phyloP scores from a whole-genome alignment of 2,888 invertebrate genomes.

The Poecilobothrus nobilitatus region DNA sequence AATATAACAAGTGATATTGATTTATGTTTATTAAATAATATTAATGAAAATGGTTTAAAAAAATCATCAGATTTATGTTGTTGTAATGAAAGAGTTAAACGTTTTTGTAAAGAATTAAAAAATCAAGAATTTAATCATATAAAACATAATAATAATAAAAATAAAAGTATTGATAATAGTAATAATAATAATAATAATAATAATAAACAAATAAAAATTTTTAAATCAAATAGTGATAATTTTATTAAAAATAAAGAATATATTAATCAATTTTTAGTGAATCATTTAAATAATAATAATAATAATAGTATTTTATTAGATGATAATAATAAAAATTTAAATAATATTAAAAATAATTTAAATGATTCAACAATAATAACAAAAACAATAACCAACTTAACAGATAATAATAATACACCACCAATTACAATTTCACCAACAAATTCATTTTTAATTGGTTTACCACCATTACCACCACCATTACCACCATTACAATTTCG shows the following conservation, averaged over 20 bases:
- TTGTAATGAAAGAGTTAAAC: conserved; percentile 10
- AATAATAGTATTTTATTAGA: background rate
- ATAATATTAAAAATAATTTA: background rate
- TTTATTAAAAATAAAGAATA: conserved; percentile 1
- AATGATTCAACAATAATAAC: conserved; percentile 9
- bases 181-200: background rate
- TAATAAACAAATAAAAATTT: background rate
- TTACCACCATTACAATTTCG: conserved; percentile 16
- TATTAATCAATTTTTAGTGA: conserved; percentile 1
- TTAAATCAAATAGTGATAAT: conserved; percentile 7
- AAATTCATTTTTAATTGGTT: conserved; percentile 11
- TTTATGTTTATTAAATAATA: background rate
- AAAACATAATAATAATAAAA: background rate
- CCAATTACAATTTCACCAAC: conserved; percentile 12
- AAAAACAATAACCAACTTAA: conserved; percentile 15
- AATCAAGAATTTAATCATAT: conserved; percentile 9
- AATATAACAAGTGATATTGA: background rate
- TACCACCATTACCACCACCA: conserved; percentile 14
- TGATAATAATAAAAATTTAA: background rate
- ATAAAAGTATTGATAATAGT: background rate
- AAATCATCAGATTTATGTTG: background rate
- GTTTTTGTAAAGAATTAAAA: conserved; percentile 8
- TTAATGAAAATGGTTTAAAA: conserved; percentile 6
- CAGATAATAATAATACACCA: background rate
- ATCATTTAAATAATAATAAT: conserved; percentile 4